A percentile compares a stretch with the other conserved stretches of the same genome.
Evolutionary conservation across 2,888 invertebrate species (phyloP).

Genomic region (Andrena dorsata): DNA sequence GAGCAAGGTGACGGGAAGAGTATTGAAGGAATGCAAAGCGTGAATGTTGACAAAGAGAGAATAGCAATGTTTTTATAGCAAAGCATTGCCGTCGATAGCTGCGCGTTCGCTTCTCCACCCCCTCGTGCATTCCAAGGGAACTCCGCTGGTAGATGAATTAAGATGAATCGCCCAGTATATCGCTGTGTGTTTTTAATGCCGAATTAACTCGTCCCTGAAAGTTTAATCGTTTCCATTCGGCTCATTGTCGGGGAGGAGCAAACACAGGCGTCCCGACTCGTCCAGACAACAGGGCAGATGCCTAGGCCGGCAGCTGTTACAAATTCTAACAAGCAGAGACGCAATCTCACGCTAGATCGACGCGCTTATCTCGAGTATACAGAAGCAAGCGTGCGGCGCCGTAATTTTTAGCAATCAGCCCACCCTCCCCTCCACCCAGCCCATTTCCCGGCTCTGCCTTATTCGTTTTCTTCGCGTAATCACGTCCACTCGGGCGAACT

Average conservation of each 20-base stretch:
- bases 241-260: not conserved
- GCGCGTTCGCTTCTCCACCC: too few relatives aligned
- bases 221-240: constrained; percentile 9
- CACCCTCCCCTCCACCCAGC: not conserved
- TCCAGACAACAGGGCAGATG: constrained; percentile 35
- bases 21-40: too few relatives aligned
- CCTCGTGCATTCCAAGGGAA: too few relatives aligned
- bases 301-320: constrained; percentile 30
- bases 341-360: constrained; percentile 64
- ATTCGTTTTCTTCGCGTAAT: constrained; percentile 62
- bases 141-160: not conserved
- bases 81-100: too few relatives aligned
- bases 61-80: too few relatives aligned
- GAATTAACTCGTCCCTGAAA: not conserved
- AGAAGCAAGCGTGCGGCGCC: constrained; percentile 42
- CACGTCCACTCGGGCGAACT: constrained; percentile 58
- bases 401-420: constrained; percentile 69
- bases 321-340: constrained; percentile 47
- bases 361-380: constrained; percentile 41
- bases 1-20: too few relatives aligned
- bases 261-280: constrained; percentile 12
- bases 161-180: not conserved
- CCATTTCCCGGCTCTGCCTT: constrained; percentile 41
- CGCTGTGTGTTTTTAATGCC: not conserved
- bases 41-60: too few relatives aligned